Conservation (phyloP, 2,113 vertebrate genomes). For the Trogon melanurus region DNA sequence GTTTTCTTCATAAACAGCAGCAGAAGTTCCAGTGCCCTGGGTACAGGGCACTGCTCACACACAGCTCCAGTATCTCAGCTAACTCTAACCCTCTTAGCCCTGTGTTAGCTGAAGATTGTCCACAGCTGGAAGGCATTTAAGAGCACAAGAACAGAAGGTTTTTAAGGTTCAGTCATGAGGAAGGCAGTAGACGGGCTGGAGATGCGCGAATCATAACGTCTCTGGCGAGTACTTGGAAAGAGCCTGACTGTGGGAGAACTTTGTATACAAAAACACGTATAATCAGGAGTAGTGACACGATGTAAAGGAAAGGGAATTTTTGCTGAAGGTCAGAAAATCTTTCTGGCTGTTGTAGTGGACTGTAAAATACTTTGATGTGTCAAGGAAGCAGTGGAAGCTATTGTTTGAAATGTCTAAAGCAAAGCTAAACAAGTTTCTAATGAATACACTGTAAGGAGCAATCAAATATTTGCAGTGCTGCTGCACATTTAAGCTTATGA, state of each 20-base stretch:
- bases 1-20: neutral
- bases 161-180: neutral
- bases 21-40: neutral
- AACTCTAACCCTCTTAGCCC: neutral
- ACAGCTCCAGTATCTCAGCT: neutral
- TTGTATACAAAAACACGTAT: neutral
- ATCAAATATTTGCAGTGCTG: neutral
- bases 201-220: neutral
- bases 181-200: neutral
- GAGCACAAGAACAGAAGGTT: neutral
- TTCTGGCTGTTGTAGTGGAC: neutral
- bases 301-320: constrained; percentile 14
- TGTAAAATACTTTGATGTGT: neutral
- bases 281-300: neutral
- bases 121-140: neutral
- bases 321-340: neutral
- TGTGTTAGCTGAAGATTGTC: rapidly evolving
- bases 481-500: neutral
- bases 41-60: neutral
- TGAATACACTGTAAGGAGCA: neutral
- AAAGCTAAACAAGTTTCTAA: constrained; percentile 32
- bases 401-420: constrained; percentile 35
- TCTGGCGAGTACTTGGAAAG: neutral
- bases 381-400: constrained; percentile 14
- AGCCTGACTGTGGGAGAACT: neutral